These are phyloP conservation scores for Heterodera filipjevi DNA, from an alignment of 2,888 invertebrate genomes.

Conservation along the genomic window DNA sequence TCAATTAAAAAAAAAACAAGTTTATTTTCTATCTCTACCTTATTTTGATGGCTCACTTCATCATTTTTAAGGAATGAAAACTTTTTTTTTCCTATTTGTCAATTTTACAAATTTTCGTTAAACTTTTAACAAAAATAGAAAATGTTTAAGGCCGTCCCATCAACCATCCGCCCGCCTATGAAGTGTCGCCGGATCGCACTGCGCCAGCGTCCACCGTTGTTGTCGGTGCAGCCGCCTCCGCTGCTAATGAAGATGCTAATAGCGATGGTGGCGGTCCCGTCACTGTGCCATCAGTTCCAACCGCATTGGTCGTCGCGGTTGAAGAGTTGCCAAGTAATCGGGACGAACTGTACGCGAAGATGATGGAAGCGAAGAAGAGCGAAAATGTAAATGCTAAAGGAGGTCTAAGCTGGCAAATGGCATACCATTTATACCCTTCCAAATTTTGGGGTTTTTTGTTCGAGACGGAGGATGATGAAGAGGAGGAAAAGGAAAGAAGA, in stretches of 20 bases:
- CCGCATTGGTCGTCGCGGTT: not conserved
- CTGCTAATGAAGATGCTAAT: not conserved
- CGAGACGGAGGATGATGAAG: constrained; percentile 1
- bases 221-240: not conserved
- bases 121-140: too few species aligned
- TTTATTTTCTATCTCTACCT: too few species aligned
- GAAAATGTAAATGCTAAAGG: constrained; percentile 9
- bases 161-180: constrained; percentile 25
- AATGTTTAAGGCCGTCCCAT: constrained; percentile 28
- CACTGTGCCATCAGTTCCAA: not conserved
- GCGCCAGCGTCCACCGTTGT: not conserved
- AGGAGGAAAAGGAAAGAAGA: not conserved
- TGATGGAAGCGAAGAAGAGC: constrained; percentile 28
- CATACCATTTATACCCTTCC: not conserved
- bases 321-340: constrained; percentile 16
- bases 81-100: not conserved
- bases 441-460: not conserved
- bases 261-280: not conserved
- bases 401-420: too few species aligned
- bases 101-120: too few species aligned
- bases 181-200: constrained; percentile 27
- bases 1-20: too few species aligned
- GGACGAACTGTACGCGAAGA: constrained; percentile 22
- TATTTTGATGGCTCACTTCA: too few species aligned
- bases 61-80: too few species aligned